Conservation (phyloP, 2,888 invertebrate genomes). For the Tuberolachnus salignus region DNA sequence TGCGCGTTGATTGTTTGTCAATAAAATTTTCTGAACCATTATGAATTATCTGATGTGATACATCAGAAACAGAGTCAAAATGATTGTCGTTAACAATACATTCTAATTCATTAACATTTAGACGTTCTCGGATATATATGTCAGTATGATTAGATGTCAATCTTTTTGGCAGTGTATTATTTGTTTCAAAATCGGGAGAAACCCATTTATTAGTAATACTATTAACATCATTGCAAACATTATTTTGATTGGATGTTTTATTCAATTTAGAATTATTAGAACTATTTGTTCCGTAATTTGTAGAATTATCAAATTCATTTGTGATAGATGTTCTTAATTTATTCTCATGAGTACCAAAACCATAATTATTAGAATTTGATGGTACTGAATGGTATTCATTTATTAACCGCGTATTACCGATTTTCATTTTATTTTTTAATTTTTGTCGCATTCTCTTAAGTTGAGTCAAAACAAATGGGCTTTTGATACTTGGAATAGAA, state of each 20-base stretch:
- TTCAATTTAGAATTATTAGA: conserved; percentile 18
- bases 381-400: conserved; percentile 27
- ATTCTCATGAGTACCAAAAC: background rate
- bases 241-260: background rate
- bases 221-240: background rate
- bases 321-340: background rate
- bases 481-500: conserved; percentile 39
- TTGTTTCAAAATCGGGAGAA: conserved; percentile 26
- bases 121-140: conserved; percentile 24
- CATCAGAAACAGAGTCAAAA: conserved; percentile 28
- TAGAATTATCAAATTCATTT: background rate
- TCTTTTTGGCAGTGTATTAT: background rate
- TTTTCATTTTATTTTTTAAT: conserved; percentile 48
- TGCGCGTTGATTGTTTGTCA: background rate
- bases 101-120: conserved; percentile 27
- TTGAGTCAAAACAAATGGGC: conserved; percentile 13
- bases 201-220: conserved; percentile 30
- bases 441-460: conserved; percentile 50
- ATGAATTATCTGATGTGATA: background rate
- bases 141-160: background rate
- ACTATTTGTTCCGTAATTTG: background rate
- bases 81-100: conserved; percentile 32
- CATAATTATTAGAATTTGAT: background rate
- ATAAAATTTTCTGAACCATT: background rate
- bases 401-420: conserved; percentile 24